These are phyloP conservation scores for Aleiodes leptofemur DNA, from an alignment of 2,888 invertebrate species.

Conservation along the genomic window DNA sequence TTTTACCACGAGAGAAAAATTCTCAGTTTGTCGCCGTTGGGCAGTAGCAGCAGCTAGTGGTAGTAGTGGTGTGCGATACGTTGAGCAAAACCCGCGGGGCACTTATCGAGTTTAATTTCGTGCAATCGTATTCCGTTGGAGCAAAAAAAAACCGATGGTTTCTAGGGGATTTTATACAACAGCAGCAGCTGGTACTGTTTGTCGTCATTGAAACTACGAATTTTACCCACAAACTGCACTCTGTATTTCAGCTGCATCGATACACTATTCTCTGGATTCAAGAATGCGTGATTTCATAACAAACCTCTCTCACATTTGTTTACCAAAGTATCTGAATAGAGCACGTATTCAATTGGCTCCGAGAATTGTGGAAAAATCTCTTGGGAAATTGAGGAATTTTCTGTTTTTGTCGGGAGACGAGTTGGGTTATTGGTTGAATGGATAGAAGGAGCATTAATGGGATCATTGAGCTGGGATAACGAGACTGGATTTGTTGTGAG, in stretches of 20 bases:
- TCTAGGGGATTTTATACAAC: too few relatives aligned
- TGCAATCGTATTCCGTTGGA: conserved; percentile 59
- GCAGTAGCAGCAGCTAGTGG: conserved; percentile 14
- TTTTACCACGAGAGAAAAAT: conserved; percentile 11
- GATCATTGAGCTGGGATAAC: too few relatives aligned
- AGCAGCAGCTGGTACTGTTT: not conserved
- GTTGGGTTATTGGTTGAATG: too few relatives aligned
- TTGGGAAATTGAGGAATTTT: too few relatives aligned
- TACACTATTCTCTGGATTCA: not conserved
- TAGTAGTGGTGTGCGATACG: conserved; percentile 1
- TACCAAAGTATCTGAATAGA: too few relatives aligned
- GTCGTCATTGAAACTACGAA: conserved; percentile 4
- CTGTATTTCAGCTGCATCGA: not conserved
- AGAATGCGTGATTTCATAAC: conserved; percentile 33
- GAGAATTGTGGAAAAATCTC: too few relatives aligned
- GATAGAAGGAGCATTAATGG: too few relatives aligned
- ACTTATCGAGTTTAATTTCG: conserved; percentile 64
- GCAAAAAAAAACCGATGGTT: conserved; percentile 24
- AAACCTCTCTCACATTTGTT: not conserved
- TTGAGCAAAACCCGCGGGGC: conserved; percentile 30
- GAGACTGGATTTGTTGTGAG: too few relatives aligned
- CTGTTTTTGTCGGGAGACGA: too few relatives aligned
- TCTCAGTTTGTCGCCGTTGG: conserved; percentile 3
- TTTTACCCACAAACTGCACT: conserved; percentile 4
- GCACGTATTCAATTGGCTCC: too few relatives aligned